Evolutionary conservation across 2,113 vertebrate genomes (phyloP).

Genomic region (Pycnonotus jocosus): DNA sequence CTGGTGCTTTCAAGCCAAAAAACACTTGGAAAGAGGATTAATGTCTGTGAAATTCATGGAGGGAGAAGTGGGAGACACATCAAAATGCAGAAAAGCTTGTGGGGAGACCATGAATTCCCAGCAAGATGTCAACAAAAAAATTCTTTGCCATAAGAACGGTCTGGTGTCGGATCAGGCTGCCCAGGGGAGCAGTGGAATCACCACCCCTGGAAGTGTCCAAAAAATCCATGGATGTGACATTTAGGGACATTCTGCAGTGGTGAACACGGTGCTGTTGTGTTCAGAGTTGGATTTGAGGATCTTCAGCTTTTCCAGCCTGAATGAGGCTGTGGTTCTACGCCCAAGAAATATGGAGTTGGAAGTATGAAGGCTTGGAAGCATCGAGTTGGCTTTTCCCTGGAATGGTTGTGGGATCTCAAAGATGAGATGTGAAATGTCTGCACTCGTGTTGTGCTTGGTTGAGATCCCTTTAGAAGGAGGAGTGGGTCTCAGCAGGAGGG

Average conservation of each 20-base stretch:
- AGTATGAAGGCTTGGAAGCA: background rate
- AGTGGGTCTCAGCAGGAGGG: background rate
- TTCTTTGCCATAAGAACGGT: background rate
- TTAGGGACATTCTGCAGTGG: no score
- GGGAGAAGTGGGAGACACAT: background rate
- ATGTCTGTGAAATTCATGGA: background rate
- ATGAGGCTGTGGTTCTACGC: background rate
- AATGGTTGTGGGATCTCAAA: background rate
- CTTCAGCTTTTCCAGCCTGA: background rate
- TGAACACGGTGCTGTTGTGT: background rate
- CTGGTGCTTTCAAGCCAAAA: background rate
- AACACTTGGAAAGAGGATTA: background rate
- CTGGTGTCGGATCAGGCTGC: background rate
- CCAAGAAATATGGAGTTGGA: background rate
- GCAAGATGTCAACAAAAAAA: background rate
- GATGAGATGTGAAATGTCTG: background rate
- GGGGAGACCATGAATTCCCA: background rate
- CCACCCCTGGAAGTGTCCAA: background rate
- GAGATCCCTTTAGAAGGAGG: slow-evolving; percentile 16
- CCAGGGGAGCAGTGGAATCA: background rate
- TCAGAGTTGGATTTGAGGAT: background rate
- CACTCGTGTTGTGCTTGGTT: background rate
- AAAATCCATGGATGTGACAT: background rate
- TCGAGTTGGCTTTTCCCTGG: background rate
- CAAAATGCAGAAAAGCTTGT: background rate